phyloP scores from a whole-genome alignment of 1,140 invertebrate genomes.

The Leptinotarsa lineolata region DNA sequence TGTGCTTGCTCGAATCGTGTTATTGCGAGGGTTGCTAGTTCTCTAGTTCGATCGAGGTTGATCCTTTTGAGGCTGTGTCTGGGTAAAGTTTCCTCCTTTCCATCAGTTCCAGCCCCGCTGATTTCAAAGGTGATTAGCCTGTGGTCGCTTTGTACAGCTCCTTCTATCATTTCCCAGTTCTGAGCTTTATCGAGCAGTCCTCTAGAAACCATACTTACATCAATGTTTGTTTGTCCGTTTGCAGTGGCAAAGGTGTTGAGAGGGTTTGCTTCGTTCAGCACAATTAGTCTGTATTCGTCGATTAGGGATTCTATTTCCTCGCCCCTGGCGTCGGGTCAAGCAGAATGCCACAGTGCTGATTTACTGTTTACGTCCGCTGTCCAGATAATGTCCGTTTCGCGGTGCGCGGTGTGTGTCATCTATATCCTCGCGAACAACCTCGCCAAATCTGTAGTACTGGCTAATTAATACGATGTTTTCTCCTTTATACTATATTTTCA shows the following conservation, averaged over 20 bases:
- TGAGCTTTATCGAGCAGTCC: background rate
- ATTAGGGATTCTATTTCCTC: background rate
- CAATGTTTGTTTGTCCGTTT: background rate
- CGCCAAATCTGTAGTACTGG: too few species aligned
- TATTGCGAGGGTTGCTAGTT: background rate
- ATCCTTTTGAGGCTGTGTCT: background rate
- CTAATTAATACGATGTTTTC: too few species aligned
- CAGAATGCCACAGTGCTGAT: background rate
- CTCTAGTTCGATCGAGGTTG: background rate
- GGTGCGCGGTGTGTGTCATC: too few species aligned
- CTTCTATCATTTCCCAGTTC: background rate
- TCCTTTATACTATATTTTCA: too few species aligned
- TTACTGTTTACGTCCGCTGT: background rate
- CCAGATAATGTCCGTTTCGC: too few species aligned
- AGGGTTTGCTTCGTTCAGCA: background rate
- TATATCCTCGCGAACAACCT: too few species aligned
- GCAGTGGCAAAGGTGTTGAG: background rate
- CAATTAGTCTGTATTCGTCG: background rate
- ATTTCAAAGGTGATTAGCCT: background rate
- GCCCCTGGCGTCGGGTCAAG: background rate
- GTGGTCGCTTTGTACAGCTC: background rate
- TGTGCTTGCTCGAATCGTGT: background rate
- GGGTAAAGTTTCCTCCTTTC: background rate
- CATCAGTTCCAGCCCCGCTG: background rate
- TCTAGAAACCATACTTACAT: background rate